Base-by-base conservation (phyloP, 2,797 vertebrate species). In the Galagoides demidoff region DNA sequence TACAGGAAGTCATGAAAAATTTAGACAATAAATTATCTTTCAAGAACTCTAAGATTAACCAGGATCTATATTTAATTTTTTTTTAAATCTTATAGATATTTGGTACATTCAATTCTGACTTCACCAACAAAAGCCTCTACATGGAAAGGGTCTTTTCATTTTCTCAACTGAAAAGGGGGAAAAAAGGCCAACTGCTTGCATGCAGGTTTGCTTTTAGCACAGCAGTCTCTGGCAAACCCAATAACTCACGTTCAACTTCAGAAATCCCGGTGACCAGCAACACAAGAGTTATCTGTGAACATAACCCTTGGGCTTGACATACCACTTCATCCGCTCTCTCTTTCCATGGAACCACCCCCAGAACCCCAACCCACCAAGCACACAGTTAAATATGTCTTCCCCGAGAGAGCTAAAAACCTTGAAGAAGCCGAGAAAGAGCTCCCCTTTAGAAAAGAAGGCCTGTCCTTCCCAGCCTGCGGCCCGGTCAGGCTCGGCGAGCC, bases 61-160 rank as follows among this genome's bases (percentile, higher is more conserved):
- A 76, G 7, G 16, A 16, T 63, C 27, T 34, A 13, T 13, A 12
- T 31, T 84, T 55, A 91, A 64, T 39, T 52, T 76, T 64, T 79
- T 66, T 74, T 23, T 82, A 29, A 31, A 34, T 52, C 73, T 74
- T 64, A 83, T 29, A 27, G 49, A n/a, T 55, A 45, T 63, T 63
- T 23, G 57, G 55, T 55, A 63, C 34, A 59, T 82, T 85, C 82
- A 37, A 19, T 66, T 78, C 59, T 52, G 66, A 78, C 31, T 87
- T 70, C 64, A 87, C 55, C 90, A 95, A 77, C 34, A 92, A 95
- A 95, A 92, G 81, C 81, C 61, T 82, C 25, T 29, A 52, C 78
- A 70, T 39, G 81, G n/a, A 70, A 73, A 71, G 11, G 37, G 31
- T 57, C 79, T 78, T 63, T 77, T 59, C 79, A 43, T 82, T 73